Base-by-base conservation (phyloP, 1,140 invertebrate genomes). In the Ceratosolen solmsi region DNA sequence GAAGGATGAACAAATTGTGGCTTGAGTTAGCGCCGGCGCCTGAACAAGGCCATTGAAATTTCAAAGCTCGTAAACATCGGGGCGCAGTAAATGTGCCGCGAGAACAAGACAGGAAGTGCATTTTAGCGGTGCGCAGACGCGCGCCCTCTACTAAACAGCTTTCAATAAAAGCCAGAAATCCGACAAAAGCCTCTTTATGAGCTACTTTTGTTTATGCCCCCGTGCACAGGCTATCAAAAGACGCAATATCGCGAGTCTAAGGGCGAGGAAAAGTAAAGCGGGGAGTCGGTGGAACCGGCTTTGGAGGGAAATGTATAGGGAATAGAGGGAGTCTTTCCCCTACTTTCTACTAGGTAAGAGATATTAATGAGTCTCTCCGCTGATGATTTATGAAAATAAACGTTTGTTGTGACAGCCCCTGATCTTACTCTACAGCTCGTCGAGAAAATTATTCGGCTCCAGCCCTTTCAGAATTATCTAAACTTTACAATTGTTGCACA, bases 41-140 rank as follows among this genome's bases (percentile, higher is more conserved):
- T 60, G 20, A 80, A 80, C 78, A 80, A 80, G 79, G 2, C 79
- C 56, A 74, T 80, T 80, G 79, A 65, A 80, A 74, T 80, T 74
- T 51, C 79, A 56, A n/a, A 74, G 70, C 79, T 80, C 79, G 71
- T 80, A 80, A 80, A 80, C 79, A 38, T 54, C 65, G 41, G 8
- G 3, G 41, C 30, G 65, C 49, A 81, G 79, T 81, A 77, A 65
- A 74, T 58, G 79, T 33, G 60, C 63, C 33, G 27, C 54, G 74
- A 76, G 71, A 83, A 68, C 38, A 76, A 79, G 73, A 46, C 79
- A 30, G 70, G 20, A 72, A 80, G 79, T 74, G 79, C 46, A 74
- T 80, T 80, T 73, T 72, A 73, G 54, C 36, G 30, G n/a, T 41
- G 36, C 9, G 27, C 65, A 1, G 1, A 38, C 22, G n/a, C 70